Percentiles rank a stretch among this genome's conserved stretches.
Evolutionary conservation across 2,113 vertebrate species (phyloP).

Genomic region (Peromyscus polionotus): DNA sequence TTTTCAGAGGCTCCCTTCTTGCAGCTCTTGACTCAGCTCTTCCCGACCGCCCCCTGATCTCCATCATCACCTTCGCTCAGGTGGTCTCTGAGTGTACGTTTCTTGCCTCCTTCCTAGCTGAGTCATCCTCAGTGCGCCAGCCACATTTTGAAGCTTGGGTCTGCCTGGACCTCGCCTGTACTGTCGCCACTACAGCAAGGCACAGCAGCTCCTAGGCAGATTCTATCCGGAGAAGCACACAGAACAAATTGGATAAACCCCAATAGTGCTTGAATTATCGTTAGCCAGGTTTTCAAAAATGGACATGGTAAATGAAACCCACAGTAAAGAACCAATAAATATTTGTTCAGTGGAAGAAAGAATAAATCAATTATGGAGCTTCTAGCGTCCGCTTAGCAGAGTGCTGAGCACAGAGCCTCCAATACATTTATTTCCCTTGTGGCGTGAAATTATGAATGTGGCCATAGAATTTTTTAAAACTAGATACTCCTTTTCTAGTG

Average conservation of each 20-base stretch:
- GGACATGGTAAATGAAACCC: slow-evolving; percentile 46
- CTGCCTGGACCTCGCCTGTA: too few species aligned
- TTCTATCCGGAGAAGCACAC: not conserved
- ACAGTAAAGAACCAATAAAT: slow-evolving; percentile 54
- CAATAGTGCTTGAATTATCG: not conserved
- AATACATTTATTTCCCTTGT: slow-evolving; percentile 59
- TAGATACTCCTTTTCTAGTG: slow-evolving; percentile 26
- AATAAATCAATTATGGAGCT: slow-evolving; percentile 62
- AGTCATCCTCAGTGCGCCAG: not conserved
- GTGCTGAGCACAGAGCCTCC: slow-evolving; percentile 37
- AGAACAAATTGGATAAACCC: not conserved
- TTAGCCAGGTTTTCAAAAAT: slow-evolving; percentile 44
- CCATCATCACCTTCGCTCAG: not conserved
- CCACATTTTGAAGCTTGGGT: too few species aligned
- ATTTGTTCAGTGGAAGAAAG: slow-evolving; percentile 43
- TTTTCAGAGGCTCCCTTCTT: not conserved
- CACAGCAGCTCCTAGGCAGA: not conserved
- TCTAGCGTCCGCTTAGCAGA: slow-evolving; percentile 28
- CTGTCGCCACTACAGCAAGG: rapidly evolving
- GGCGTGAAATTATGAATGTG: slow-evolving; percentile 53
- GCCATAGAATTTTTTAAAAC: slow-evolving; percentile 45
- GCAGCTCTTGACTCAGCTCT: not conserved
- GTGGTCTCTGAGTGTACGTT: not conserved
- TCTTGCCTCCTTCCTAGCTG: not conserved
- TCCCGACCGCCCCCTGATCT: not conserved